phyloP scores from a whole-genome alignment of 1,140 invertebrate genomes.

The Asbolus verrucosus region DNA sequence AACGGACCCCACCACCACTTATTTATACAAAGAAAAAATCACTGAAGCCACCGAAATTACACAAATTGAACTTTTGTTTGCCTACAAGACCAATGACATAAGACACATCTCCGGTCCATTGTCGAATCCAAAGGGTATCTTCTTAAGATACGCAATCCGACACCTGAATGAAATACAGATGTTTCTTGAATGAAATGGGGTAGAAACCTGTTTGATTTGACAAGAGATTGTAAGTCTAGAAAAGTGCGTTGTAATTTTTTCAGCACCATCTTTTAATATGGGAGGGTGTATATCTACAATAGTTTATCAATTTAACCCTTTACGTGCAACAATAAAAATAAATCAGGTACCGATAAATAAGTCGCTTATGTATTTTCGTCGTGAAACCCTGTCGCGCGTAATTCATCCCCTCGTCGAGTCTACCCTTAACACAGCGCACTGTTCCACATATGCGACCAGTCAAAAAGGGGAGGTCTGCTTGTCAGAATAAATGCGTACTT shows the following conservation, averaged over 20 bases:
- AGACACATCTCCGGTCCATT: too few relatives aligned
- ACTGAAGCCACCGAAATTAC: too few relatives aligned
- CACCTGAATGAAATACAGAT: too few relatives aligned
- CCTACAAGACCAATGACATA: too few relatives aligned
- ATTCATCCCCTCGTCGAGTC: slow-evolving; percentile 40
- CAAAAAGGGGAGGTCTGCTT: slow-evolving; percentile 51
- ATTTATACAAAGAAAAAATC: too few relatives aligned
- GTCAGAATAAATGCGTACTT: slow-evolving; percentile 59
- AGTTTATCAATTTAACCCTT: slow-evolving; percentile 15
- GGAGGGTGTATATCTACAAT: slow-evolving; percentile 7
- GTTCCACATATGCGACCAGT: slow-evolving; percentile 57
- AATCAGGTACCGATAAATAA: slow-evolving; percentile 12
- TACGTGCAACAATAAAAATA: slow-evolving; percentile 27
- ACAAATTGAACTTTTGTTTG: too few relatives aligned
- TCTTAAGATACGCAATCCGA: too few relatives aligned
- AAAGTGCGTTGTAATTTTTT: slow-evolving; percentile 21
- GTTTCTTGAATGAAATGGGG: not conserved
- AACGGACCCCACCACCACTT: slow-evolving; percentile 38
- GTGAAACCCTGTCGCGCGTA: slow-evolving; percentile 44
- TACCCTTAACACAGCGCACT: slow-evolving; percentile 20
- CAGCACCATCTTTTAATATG: not conserved
- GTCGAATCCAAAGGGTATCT: too few relatives aligned
- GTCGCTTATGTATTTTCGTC: slow-evolving; percentile 19
- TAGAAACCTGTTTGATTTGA: not conserved
- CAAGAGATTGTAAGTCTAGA: too few relatives aligned